Evolutionary conservation across 2,797 vertebrate species (phyloP).

Genomic region (Loris lydekkerianus): DNA sequence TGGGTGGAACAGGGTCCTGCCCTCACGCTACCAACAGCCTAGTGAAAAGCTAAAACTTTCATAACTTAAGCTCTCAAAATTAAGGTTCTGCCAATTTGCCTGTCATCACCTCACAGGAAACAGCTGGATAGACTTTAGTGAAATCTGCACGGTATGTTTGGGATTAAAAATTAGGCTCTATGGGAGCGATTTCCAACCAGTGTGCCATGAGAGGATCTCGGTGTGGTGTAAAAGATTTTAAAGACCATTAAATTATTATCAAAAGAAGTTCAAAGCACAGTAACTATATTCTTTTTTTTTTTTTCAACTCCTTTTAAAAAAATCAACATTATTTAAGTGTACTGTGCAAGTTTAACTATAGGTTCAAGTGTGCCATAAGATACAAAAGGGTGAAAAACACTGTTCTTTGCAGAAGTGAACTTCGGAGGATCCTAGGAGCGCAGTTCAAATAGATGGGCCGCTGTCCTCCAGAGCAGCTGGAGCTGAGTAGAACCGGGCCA

Average conservation of each 20-base stretch:
- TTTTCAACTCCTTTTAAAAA: too few relatives aligned
- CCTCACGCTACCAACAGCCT: neutral
- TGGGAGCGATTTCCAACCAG: neutral
- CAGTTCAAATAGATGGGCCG: neutral
- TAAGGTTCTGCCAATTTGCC: slow-evolving; percentile 33
- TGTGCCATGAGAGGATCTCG: too few relatives aligned
- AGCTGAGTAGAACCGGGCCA: neutral
- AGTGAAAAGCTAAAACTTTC: neutral
- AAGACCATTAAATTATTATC: too few relatives aligned
- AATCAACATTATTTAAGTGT: too few relatives aligned
- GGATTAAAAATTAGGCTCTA: neutral
- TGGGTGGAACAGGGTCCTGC: neutral
- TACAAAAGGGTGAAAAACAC: too few relatives aligned
- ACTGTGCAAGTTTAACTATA: too few relatives aligned
- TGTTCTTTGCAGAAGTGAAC: neutral
- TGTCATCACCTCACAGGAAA: slow-evolving; percentile 36
- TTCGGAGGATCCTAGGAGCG: neutral
- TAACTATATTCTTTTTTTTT: too few relatives aligned
- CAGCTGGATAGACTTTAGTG: neutral
- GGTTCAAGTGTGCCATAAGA: too few relatives aligned
- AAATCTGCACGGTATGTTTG: neutral
- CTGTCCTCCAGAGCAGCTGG: neutral
- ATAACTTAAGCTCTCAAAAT: neutral
- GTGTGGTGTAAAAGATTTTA: too few relatives aligned
- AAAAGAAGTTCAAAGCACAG: too few relatives aligned